These are phyloP conservation scores for Drosophila parvula DNA, from an alignment of 1,140 invertebrate genomes.

Conservation along the genomic window DNA sequence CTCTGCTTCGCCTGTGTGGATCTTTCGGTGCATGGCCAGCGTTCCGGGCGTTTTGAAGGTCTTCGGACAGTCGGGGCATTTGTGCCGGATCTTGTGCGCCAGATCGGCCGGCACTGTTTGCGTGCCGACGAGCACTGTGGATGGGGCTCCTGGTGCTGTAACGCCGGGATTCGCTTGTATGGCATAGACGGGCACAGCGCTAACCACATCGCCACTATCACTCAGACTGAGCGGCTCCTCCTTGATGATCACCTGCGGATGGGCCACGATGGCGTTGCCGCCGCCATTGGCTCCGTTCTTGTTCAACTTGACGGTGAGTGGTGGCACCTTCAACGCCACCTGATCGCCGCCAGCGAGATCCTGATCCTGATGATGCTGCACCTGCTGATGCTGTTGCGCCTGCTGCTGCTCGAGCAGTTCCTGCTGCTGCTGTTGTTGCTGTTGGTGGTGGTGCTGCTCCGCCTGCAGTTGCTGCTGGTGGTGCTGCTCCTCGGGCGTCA, in stretches of 20 bases:
- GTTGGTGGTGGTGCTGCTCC: constrained; percentile 53
- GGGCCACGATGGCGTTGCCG: constrained; percentile 59
- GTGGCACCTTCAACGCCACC: constrained; percentile 72
- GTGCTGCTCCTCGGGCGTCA: constrained; percentile 77
- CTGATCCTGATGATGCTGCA: constrained; percentile 60
- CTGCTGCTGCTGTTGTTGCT: constrained; percentile 59
- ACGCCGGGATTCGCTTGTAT: constrained; percentile 77
- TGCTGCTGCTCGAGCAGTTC: constrained; percentile 62
- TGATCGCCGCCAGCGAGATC: constrained; percentile 60
- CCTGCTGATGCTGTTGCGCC: constrained; percentile 52
- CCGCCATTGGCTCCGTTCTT: constrained; percentile 68
- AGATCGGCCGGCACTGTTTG: constrained; percentile 66
- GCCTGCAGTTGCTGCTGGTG: constrained; percentile 63
- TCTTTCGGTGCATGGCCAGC: constrained; percentile 81
- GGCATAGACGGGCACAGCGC: constrained; percentile 77
- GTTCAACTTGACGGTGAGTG: constrained; percentile 77
- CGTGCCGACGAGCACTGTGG: constrained; percentile 77
- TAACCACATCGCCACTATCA: constrained; percentile 70
- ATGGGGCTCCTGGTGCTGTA: constrained; percentile 22
- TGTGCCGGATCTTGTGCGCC: constrained; percentile 79
- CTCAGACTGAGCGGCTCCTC: constrained; percentile 76
- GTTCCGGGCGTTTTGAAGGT: constrained; percentile 82
- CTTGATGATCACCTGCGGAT: constrained; percentile 82
- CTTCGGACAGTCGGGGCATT: constrained; percentile 81
- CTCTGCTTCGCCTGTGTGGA: constrained; percentile 84